These are phyloP conservation scores for Ctenoplectra terminalis DNA, from an alignment of 1,140 invertebrate genomes.

Conservation along the genomic window DNA sequence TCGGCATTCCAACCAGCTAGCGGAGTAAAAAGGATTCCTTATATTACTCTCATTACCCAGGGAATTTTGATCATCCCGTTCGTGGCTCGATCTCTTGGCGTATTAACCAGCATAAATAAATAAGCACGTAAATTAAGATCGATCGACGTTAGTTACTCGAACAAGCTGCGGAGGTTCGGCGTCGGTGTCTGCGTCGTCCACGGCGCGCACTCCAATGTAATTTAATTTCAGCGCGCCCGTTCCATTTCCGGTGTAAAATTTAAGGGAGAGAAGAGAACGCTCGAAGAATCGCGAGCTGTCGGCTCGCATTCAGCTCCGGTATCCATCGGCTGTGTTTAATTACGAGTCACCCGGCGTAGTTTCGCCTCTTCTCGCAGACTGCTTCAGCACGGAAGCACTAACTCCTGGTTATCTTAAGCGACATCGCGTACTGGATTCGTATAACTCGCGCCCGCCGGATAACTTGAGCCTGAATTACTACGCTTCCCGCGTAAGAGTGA, in stretches of 20 bases:
- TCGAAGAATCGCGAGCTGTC: slow-evolving; percentile 56
- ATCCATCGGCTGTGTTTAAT: slow-evolving; percentile 72
- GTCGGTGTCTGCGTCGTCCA: background rate
- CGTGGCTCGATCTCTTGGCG: background rate
- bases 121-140: slow-evolving; percentile 1
- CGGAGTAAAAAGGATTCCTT: background rate
- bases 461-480: slow-evolving; percentile 72
- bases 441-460: slow-evolving; percentile 75
- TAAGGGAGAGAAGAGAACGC: slow-evolving; percentile 29
- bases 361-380: slow-evolving; percentile 66
- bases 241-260: slow-evolving; percentile 49
- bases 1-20: background rate
- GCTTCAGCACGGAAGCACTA: slow-evolving; percentile 71
- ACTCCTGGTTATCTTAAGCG: slow-evolving; percentile 76
- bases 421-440: slow-evolving; percentile 76
- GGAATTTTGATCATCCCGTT: background rate
- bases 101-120: slow-evolving; percentile 6
- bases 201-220: slow-evolving; percentile 4
- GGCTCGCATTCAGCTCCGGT: slow-evolving; percentile 51
- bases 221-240: slow-evolving; percentile 34
- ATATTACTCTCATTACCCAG: background rate
- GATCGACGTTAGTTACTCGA: slow-evolving; percentile 32
- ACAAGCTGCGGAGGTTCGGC: background rate
- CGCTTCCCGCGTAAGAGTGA: slow-evolving; percentile 48
- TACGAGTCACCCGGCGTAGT: slow-evolving; percentile 71